A percentile compares a stretch with the other conserved stretches of the same genome.
Evolutionary conservation across 2,113 vertebrate genomes (phyloP).

Genomic region (Prochilodus magdalenae): DNA sequence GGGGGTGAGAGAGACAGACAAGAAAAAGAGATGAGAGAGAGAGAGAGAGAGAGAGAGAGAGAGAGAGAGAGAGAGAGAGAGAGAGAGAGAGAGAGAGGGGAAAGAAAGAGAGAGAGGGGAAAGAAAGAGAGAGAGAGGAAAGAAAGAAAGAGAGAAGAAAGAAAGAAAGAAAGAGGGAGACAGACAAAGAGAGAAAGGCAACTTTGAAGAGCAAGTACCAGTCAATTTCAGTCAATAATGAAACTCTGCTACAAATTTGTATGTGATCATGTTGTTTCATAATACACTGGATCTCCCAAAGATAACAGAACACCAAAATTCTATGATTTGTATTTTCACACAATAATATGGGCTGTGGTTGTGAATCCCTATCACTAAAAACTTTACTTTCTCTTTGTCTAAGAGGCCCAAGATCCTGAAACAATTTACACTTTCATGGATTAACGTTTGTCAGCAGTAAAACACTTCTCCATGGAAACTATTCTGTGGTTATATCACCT

Average conservation of each 20-base stretch:
- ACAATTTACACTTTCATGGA: conserved; percentile 37
- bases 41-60: not conserved
- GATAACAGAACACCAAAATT: not conserved
- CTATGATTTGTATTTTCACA: not conserved
- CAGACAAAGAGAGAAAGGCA: too few species aligned
- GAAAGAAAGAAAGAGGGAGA: not conserved
- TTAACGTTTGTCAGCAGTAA: conserved; percentile 35
- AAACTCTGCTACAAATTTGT: not conserved
- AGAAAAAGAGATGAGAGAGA: too few species aligned
- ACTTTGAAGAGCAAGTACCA: too few species aligned
- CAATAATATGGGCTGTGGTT: not conserved
- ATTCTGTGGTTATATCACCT: conserved; percentile 38
- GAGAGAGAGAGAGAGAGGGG: too few species aligned
- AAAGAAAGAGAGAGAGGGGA: not conserved
- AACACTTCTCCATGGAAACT: conserved; percentile 53
- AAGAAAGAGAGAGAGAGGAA: too few species aligned
- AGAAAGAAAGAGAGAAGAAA: too few species aligned
- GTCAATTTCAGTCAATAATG: not conserved
- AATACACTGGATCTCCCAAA: not conserved
- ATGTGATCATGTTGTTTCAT: not conserved
- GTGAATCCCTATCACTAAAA: not conserved
- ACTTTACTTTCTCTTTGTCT: not conserved
- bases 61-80: not conserved
- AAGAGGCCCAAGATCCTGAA: conserved; percentile 12
- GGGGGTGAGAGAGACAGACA: too few species aligned